Conservation (phyloP, 2,113 vertebrate species). For the Dunckerocampus dactyliophorus region DNA sequence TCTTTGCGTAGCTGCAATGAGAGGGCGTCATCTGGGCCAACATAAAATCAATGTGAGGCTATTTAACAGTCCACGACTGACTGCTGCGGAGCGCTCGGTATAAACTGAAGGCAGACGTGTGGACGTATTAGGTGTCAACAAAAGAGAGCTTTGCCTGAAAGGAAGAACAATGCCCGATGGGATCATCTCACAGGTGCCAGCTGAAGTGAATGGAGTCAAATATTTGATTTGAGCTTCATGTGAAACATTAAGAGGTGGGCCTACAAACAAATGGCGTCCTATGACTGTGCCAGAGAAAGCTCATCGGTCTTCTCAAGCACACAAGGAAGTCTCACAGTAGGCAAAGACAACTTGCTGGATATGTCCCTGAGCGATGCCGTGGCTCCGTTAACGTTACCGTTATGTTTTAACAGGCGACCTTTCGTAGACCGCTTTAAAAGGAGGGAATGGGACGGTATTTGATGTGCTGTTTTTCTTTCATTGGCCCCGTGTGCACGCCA, state of each 20-base stretch:
- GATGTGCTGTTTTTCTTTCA: too few species aligned
- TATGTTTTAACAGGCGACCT: neutral
- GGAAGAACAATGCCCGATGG: slow-evolving; percentile 22
- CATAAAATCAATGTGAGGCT: slow-evolving; percentile 55
- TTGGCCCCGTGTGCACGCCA: too few species aligned
- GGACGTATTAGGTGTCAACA: neutral
- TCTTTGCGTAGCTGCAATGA: slow-evolving; percentile 23
- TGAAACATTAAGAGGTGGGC: neutral
- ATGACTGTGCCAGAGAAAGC: neutral
- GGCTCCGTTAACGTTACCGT: neutral
- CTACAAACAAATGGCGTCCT: slow-evolving; percentile 16
- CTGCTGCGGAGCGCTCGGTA: slow-evolving; percentile 30
- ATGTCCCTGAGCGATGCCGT: too few species aligned
- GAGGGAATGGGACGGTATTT: neutral
- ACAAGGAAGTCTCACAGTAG: too few species aligned
- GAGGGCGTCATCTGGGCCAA: slow-evolving; percentile 42
- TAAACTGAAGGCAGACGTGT: neutral
- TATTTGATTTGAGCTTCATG: neutral
- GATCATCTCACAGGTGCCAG: slow-evolving; percentile 55
- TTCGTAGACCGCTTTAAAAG: neutral
- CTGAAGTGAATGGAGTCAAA: slow-evolving; percentile 30
- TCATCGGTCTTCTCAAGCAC: too few species aligned
- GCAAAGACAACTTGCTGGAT: too few species aligned
- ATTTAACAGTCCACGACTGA: slow-evolving; percentile 55
- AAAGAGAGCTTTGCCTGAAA: neutral